These are phyloP conservation scores for Zygaena filipendulae DNA, from an alignment of 2,888 invertebrate species.

Conservation along the genomic window DNA sequence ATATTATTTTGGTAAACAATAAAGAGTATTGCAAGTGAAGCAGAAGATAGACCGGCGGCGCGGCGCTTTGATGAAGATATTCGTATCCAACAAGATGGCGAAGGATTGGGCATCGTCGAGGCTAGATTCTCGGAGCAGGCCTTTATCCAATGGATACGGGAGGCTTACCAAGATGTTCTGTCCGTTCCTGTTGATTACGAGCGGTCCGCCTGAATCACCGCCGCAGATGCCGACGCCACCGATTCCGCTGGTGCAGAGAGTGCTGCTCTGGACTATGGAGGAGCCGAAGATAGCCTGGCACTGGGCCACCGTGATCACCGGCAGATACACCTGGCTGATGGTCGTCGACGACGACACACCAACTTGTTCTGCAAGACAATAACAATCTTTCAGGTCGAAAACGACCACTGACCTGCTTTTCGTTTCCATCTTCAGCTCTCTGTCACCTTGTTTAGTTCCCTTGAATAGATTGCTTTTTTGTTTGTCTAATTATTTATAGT, in stretches of 20 bases:
- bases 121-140: too few relatives aligned
- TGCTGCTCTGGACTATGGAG: conserved; percentile 14
- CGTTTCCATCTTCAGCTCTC: too few relatives aligned
- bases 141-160: too few relatives aligned
- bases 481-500: background rate
- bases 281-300: conserved; percentile 20
- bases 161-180: conserved; percentile 18
- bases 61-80: too few relatives aligned
- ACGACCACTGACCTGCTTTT: too few relatives aligned
- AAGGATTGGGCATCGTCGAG: too few relatives aligned
- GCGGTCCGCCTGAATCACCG: conserved; percentile 26
- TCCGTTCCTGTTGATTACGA: conserved; percentile 17
- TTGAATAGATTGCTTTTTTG: too few relatives aligned
- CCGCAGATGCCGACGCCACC: conserved; percentile 23
- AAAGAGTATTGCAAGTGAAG: too few relatives aligned
- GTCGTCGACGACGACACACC: conserved; percentile 16
- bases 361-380: conserved; percentile 13
- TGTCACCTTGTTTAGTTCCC: too few relatives aligned
- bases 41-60: too few relatives aligned
- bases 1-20: too few relatives aligned
- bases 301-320: conserved; percentile 19
- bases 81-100: too few relatives aligned
- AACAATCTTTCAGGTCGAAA: background rate
- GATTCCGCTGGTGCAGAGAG: conserved; percentile 22
- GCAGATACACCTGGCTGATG: conserved; percentile 21